Conservation (phyloP, 2,888 invertebrate species). For the Mechanitis mazaeus region DNA sequence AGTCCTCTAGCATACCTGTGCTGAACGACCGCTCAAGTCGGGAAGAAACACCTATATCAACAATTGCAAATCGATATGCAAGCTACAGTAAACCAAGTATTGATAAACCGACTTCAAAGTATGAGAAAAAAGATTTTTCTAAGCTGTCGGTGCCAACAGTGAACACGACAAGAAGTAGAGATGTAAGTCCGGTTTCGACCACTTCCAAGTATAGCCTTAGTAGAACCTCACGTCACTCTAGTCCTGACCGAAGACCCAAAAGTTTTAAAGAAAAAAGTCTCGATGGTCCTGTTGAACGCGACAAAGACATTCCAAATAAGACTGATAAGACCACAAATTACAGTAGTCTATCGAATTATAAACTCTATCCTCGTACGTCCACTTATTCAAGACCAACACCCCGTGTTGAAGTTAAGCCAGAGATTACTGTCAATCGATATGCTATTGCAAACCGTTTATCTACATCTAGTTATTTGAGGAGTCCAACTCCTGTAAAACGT, state of each 20-base stretch:
- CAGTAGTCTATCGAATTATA: slow-evolving; percentile 68
- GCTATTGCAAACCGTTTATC: slow-evolving; percentile 63
- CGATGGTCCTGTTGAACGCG: slow-evolving; percentile 76
- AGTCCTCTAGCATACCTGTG: slow-evolving; percentile 70
- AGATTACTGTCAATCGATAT: slow-evolving; percentile 55
- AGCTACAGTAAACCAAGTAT: slow-evolving; percentile 49
- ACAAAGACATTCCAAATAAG: slow-evolving; percentile 76
- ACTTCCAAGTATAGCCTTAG: slow-evolving; percentile 61
- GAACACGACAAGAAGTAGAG: slow-evolving; percentile 65
- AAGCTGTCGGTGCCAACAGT: slow-evolving; percentile 54
- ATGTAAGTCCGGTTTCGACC: slow-evolving; percentile 74
- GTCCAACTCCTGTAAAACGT: slow-evolving; percentile 59
- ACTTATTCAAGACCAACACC: slow-evolving; percentile 55
- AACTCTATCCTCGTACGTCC: slow-evolving; percentile 71
- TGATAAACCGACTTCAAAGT: slow-evolving; percentile 46
- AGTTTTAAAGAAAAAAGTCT: slow-evolving; percentile 65
- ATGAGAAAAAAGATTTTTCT: slow-evolving; percentile 72
- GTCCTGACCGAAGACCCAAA: slow-evolving; percentile 68
- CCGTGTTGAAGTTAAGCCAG: slow-evolving; percentile 52
- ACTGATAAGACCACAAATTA: slow-evolving; percentile 74
- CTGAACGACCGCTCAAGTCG: slow-evolving; percentile 55
- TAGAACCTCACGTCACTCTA: slow-evolving; percentile 64
- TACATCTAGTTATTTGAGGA: slow-evolving; percentile 60
- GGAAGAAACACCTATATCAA: slow-evolving; percentile 63
- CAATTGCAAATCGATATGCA: slow-evolving; percentile 64